Conservation (phyloP, 1,140 invertebrate species). For the Pectinophora gossypiella region DNA sequence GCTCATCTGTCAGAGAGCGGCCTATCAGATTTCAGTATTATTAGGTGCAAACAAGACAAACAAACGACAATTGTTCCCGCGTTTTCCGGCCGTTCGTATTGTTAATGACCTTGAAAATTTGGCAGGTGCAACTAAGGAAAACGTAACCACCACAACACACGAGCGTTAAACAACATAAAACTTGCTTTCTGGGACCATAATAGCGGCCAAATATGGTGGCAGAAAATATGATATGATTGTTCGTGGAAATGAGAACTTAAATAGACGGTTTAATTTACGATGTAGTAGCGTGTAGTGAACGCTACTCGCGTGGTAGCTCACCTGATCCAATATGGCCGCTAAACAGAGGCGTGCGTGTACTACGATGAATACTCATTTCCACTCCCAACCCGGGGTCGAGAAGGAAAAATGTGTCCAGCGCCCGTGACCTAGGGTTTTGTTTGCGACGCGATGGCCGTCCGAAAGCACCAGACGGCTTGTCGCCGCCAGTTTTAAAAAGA, state of each 20-base stretch:
- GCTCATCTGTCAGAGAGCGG: slow-evolving; percentile 19
- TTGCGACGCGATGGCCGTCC: slow-evolving; percentile 47
- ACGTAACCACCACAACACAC: not conserved
- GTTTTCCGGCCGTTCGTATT: slow-evolving; percentile 12
- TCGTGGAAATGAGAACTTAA: not conserved
- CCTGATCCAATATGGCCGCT: not conserved
- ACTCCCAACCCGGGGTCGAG: slow-evolving; percentile 18
- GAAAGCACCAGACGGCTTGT: slow-evolving; percentile 67
- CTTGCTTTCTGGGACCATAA: not conserved
- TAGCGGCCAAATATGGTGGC: not conserved
- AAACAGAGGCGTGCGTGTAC: not conserved
- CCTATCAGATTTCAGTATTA: slow-evolving; percentile 48
- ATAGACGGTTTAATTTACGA: not conserved
- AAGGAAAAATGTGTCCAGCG: slow-evolving; percentile 53
- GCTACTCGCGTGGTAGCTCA: not conserved
- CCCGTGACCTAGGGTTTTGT: slow-evolving; percentile 60
- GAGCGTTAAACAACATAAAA: not conserved
- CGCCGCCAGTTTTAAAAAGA: slow-evolving; percentile 46
- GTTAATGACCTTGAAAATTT: slow-evolving; percentile 29
- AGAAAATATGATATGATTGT: not conserved
- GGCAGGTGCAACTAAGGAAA: slow-evolving; percentile 10
- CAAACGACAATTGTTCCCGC: slow-evolving; percentile 18
- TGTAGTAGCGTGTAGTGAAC: not conserved
- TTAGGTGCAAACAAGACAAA: slow-evolving; percentile 18
- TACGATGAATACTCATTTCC: slow-evolving; percentile 1